phyloP scores from a whole-genome alignment of 2,888 invertebrate species.

The Volucella zonaria region DNA sequence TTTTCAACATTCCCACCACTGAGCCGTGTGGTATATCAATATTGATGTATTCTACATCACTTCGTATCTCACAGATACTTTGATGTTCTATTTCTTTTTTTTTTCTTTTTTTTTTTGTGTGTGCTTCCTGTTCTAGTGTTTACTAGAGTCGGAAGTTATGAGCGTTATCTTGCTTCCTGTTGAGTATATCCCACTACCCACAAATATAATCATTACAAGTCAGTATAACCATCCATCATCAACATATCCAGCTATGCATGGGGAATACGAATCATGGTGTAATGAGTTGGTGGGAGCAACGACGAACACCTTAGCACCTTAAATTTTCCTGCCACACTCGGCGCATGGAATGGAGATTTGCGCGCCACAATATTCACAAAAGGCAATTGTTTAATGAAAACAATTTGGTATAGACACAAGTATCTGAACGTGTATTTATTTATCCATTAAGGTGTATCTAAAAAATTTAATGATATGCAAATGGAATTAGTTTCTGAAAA shows the following conservation, averaged over 20 bases:
- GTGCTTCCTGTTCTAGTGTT: slow-evolving; percentile 21
- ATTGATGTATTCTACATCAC: too few species aligned
- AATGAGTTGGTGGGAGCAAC: slow-evolving; percentile 25
- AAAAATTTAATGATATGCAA: slow-evolving; percentile 45
- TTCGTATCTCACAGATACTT: not conserved
- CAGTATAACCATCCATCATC: slow-evolving; percentile 4
- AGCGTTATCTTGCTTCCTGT: not conserved
- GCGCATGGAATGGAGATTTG: too few species aligned
- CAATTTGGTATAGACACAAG: too few species aligned
- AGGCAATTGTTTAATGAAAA: too few species aligned
- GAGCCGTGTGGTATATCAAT: not conserved
- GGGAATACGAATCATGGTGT: slow-evolving; percentile 47
- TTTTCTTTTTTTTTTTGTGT: not conserved
- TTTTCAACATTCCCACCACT: slow-evolving; percentile 17
- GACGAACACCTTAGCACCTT: too few species aligned
- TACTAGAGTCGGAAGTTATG: slow-evolving; percentile 20
- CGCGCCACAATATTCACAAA: too few species aligned
- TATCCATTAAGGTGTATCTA: slow-evolving; percentile 47
- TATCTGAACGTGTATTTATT: slow-evolving; percentile 45
- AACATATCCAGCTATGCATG: slow-evolving; percentile 4
- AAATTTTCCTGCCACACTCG: too few species aligned
- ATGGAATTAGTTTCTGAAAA: slow-evolving; percentile 42
- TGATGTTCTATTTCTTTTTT: too few species aligned
- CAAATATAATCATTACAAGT: not conserved
- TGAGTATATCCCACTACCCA: too few species aligned